Conservation (phyloP, 2,113 vertebrate genomes). For the Anguilla japonica region DNA sequence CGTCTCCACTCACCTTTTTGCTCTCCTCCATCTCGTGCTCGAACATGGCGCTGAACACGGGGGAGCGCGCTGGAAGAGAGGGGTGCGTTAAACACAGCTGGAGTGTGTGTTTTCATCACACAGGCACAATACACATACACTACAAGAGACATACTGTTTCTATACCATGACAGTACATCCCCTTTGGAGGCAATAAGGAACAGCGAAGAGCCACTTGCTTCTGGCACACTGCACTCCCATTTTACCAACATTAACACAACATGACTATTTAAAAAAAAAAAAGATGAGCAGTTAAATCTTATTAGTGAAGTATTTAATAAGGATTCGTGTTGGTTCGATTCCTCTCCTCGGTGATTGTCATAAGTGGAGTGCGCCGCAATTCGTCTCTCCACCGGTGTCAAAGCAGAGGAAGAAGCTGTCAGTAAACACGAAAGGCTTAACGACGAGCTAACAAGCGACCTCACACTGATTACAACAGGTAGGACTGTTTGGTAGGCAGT, state of each 20-base stretch:
- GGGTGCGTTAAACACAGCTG: not conserved
- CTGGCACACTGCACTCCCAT: not conserved
- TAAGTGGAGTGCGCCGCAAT: not conserved
- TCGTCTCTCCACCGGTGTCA: not conserved
- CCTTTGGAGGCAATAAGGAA: not conserved
- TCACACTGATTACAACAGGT: not conserved
- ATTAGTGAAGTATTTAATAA: not conserved
- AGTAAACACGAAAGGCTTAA: not conserved
- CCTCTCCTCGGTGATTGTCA: not conserved
- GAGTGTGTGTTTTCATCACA: not conserved
- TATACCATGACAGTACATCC: not conserved
- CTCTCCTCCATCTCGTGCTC: constrained; percentile 92
- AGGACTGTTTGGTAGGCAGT: not conserved
- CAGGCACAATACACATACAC: not conserved
- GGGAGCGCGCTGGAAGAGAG: constrained; percentile 75
- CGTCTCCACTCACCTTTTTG: constrained; percentile 76
- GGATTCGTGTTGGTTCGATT: not conserved
- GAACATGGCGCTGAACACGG: constrained; percentile 90
- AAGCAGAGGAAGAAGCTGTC: not conserved
- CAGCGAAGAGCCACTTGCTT: not conserved
- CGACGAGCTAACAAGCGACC: not conserved
- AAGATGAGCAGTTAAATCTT: not conserved
- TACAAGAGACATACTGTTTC: not conserved
- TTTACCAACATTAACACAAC: not conserved
- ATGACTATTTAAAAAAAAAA: not conserved